Conservation (phyloP, 1,140 invertebrate species). For the Bradynema listronoti region DNA sequence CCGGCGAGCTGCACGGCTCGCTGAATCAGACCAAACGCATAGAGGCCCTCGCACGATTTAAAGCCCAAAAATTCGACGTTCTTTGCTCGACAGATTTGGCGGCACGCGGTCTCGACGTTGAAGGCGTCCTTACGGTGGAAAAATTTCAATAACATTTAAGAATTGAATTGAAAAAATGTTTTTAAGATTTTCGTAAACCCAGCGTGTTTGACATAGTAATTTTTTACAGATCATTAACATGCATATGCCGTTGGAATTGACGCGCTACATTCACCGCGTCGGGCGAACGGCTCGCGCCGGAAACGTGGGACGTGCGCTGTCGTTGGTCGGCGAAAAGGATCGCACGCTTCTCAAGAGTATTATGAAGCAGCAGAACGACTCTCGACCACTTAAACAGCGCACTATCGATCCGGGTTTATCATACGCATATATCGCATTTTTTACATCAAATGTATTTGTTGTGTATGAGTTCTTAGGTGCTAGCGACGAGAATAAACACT, state of each 20-base stretch:
- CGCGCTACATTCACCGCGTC: slow-evolving; percentile 91
- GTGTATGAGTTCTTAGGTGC: no score
- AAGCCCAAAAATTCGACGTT: slow-evolving; percentile 72
- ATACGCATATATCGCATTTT: neutral
- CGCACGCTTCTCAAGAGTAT: slow-evolving; percentile 81
- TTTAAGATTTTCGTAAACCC: no score
- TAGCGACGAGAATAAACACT: no score
- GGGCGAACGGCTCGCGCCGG: slow-evolving; percentile 90
- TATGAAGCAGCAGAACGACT: slow-evolving; percentile 67
- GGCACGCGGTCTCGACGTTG: slow-evolving; percentile 88
- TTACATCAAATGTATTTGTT: no score
- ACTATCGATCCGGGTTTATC: slow-evolving; percentile 70
- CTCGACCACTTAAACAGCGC: slow-evolving; percentile 72
- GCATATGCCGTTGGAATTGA: slow-evolving; percentile 81
- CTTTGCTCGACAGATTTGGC: slow-evolving; percentile 91
- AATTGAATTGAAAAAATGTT: no score
- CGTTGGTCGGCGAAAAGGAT: slow-evolving; percentile 84
- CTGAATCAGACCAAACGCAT: slow-evolving; percentile 71
- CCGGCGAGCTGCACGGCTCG: slow-evolving; percentile 83
- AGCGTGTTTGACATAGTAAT: no score
- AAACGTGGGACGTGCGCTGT: slow-evolving; percentile 68
- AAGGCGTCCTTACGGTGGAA: slow-evolving; percentile 83
- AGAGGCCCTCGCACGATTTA: slow-evolving; percentile 48
- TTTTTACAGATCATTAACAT: slow-evolving; percentile 76
- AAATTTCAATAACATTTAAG: slow-evolving; percentile 12